These are phyloP conservation scores for Patella vulgata DNA, from an alignment of 1,140 invertebrate genomes.

Conservation along the genomic window DNA sequence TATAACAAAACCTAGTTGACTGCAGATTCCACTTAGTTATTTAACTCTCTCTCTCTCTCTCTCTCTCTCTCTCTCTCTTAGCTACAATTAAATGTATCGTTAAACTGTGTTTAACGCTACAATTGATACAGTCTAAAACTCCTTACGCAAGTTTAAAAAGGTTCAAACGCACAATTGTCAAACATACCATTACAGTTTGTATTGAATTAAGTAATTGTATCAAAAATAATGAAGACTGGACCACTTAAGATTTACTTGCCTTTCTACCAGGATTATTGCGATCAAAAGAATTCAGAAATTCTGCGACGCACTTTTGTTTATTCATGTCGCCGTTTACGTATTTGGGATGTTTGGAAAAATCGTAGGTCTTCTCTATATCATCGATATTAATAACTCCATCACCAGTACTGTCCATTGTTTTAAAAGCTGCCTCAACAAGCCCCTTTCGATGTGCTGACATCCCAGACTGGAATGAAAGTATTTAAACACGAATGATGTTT, in stretches of 20 bases:
- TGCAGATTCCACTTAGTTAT: no score
- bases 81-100: no score
- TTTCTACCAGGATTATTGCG: constrained; percentile 75
- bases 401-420: constrained; percentile 85
- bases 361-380: constrained; percentile 85
- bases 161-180: no score
- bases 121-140: no score
- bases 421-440: constrained; percentile 87
- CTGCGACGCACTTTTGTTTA: constrained; percentile 85
- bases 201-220: no score
- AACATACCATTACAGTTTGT: no score
- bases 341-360: constrained; percentile 81
- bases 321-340: constrained; percentile 89
- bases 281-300: constrained; percentile 89
- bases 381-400: constrained; percentile 79
- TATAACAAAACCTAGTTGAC: no score
- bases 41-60: no score
- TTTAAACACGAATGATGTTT: no score
- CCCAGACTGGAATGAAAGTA: constrained; percentile 80
- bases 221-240: not conserved
- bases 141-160: no score
- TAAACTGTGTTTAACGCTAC: no score
- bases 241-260: constrained; percentile 68
- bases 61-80: no score
- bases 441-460: constrained; percentile 79